A percentile compares a stretch with the other conserved stretches of the same genome.
These are phyloP conservation scores for Tympanoctomys barrerae DNA, from an alignment of 2,797 vertebrate species.

Conservation along the genomic window DNA sequence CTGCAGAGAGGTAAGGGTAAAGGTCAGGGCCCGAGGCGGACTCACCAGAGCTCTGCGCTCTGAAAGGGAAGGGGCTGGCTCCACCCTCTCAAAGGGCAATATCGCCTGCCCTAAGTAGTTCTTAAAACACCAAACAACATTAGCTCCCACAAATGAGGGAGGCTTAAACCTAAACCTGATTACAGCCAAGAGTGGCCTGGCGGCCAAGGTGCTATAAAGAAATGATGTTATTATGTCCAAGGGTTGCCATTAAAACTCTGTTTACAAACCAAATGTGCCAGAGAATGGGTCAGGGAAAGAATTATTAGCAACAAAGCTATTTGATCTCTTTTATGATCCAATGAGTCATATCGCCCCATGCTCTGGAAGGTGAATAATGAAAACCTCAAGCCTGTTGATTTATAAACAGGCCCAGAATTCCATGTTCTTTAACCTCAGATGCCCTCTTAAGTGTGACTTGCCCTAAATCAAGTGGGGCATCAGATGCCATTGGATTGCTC, in stretches of 20 bases:
- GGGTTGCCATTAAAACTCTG: conserved; percentile 90
- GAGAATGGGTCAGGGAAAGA: conserved; percentile 89
- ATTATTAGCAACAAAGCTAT: conserved; percentile 90
- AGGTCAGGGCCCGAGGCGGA: conserved; percentile 33
- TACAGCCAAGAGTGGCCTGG: conserved; percentile 73
- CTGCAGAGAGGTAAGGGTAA: conserved; percentile 36
- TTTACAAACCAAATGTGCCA: conserved; percentile 90
- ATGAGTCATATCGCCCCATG: conserved; percentile 88
- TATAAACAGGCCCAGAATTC: conserved; percentile 87
- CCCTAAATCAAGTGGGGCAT: conserved; percentile 87
- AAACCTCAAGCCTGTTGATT: conserved; percentile 88
- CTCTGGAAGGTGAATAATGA: conserved; percentile 88
- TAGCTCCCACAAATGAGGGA: conserved; percentile 84
- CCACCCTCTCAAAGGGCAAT: conserved; percentile 75
- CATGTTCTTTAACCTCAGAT: conserved; percentile 89
- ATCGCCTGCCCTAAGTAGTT: conserved; percentile 78
- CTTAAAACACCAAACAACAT: conserved; percentile 82
- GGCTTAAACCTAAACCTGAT: conserved; percentile 80
- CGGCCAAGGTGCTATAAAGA: conserved; percentile 85
- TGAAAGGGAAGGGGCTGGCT: conserved; percentile 59
- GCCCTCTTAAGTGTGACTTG: conserved; percentile 87
- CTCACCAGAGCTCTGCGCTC: conserved; percentile 11
- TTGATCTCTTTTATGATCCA: conserved; percentile 90
- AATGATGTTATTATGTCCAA: conserved; percentile 87
- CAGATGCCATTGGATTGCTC: conserved; percentile 81